These are phyloP conservation scores for Deilephila porcellus DNA, from an alignment of 2,888 invertebrate species.

Conservation along the genomic window DNA sequence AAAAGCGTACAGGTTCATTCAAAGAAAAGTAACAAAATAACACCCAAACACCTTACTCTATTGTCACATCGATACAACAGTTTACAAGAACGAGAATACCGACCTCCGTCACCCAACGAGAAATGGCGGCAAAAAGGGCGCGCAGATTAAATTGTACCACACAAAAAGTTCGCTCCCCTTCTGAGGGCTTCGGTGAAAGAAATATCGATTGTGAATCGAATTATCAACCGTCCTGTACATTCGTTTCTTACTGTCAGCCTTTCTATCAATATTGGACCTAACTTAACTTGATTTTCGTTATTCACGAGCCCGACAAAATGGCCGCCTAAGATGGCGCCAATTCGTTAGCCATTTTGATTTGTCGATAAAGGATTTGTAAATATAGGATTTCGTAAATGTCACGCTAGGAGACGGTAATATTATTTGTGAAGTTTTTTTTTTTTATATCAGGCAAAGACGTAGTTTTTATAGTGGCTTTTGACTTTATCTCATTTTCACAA, in stretches of 20 bases:
- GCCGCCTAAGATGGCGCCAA: background rate
- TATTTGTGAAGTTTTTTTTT: too few relatives aligned
- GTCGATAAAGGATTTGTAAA: background rate
- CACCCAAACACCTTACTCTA: slow-evolving; percentile 5
- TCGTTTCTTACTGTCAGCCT: slow-evolving; percentile 71
- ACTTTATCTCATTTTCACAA: too few relatives aligned
- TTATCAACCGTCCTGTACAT: slow-evolving; percentile 65
- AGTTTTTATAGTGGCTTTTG: too few relatives aligned
- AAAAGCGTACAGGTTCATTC: background rate
- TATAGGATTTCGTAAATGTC: background rate
- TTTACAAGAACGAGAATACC: slow-evolving; percentile 8
- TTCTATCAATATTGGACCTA: slow-evolving; percentile 78
- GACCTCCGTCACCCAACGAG: slow-evolving; percentile 11
- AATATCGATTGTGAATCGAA: slow-evolving; percentile 65
- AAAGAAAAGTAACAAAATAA: background rate
- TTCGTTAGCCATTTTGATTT: background rate
- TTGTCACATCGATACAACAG: slow-evolving; percentile 12
- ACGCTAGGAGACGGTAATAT: background rate
- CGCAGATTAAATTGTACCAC: slow-evolving; percentile 7
- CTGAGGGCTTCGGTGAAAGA: slow-evolving; percentile 41
- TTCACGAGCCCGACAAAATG: slow-evolving; percentile 3
- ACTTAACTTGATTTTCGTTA: slow-evolving; percentile 72
- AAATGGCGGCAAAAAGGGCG: slow-evolving; percentile 15
- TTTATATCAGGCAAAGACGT: too few relatives aligned
- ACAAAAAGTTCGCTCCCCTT: slow-evolving; percentile 13